These are phyloP conservation scores for Melinaea marsaeus DNA, from an alignment of 2,888 invertebrate species.

Conservation along the genomic window DNA sequence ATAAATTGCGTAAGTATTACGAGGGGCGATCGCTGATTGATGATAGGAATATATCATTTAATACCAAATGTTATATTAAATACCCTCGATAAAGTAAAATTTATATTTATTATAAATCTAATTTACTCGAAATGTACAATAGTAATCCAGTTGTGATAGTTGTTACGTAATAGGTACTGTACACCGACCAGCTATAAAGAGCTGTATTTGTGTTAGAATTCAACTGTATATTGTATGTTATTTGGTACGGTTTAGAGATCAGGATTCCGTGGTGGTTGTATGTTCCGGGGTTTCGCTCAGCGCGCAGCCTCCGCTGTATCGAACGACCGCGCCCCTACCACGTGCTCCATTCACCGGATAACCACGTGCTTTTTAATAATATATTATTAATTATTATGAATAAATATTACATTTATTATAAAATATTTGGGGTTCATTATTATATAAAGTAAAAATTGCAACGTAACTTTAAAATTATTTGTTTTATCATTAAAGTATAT, in stretches of 20 bases:
- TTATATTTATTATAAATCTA: constrained; percentile 17
- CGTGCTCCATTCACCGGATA: constrained; percentile 45
- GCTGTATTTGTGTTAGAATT: constrained; percentile 44
- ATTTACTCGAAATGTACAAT: constrained; percentile 40
- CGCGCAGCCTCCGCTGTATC: constrained; percentile 52
- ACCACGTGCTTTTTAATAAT: constrained; percentile 37
- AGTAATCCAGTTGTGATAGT: constrained; percentile 44
- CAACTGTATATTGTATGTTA: constrained; percentile 31
- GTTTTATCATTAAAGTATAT: no score
- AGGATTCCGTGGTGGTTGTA: constrained; percentile 30
- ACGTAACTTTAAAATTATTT: no score
- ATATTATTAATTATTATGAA: constrained; percentile 14
- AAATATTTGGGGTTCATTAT: no score
- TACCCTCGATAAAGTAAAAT: constrained; percentile 15
- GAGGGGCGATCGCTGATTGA: constrained; percentile 17
- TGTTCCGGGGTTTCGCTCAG: constrained; percentile 41
- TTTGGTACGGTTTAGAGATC: constrained; percentile 15
- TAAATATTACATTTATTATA: neutral
- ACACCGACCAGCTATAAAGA: constrained; percentile 26
- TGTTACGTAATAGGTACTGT: constrained; percentile 47
- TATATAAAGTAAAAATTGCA: no score
- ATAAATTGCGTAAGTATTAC: constrained; percentile 7
- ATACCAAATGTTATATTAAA: constrained; percentile 15
- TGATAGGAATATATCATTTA: constrained; percentile 14
- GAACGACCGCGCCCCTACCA: constrained; percentile 47